Evolutionary conservation across 2,888 invertebrate species (phyloP), one percentile per base, ranked within the genome.

Genomic region (Stramonita haemastoma): DNA sequence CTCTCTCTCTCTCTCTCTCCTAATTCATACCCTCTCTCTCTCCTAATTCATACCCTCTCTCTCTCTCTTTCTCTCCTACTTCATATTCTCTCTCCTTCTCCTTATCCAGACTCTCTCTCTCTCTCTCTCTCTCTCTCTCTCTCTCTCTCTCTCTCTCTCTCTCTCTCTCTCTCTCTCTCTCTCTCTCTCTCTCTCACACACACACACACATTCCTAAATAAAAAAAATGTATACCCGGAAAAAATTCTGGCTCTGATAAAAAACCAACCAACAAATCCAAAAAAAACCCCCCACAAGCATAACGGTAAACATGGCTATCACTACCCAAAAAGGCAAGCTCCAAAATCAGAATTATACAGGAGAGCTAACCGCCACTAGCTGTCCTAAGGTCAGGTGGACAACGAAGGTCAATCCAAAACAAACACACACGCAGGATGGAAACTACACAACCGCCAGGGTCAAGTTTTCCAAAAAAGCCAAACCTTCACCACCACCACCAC

Each of bases 301-400:
- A 79, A 34, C 34, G 4, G 26, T 34, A 79, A 34, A 19, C 32
- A 34, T 34, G 79, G 17, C 34, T 34, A 34, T 32, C 2, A 46
- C 46, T 46, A 46, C 46, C n/a, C 17, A 34, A 79, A 56, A 36
- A 57, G 57, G 29, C 56, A 85, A 29, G 56, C 56, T 85, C n/a
- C n/a, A 11, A 79, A 15, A 22, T 79, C n/a, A 17, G 15, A 34
- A 26, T 22, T 57, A 56, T 57, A 29, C 85, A 85, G 26, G 29
- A 17, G 57, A 85, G 56, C 83, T 85, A 85, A 85, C 29, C 56
- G 13, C 29, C 46, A 46, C 57, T 85, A 85, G n/a, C 57, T 85
- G 15, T 57, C 26, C 57, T 57, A 56, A 29, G 85, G 85, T 85
- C 85, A 85, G 56, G 26, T 85, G 1, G 15, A 57, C 85, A 56